Base-by-base conservation (phyloP, 1,140 invertebrate species). In the Aphelinus atriplicis region DNA sequence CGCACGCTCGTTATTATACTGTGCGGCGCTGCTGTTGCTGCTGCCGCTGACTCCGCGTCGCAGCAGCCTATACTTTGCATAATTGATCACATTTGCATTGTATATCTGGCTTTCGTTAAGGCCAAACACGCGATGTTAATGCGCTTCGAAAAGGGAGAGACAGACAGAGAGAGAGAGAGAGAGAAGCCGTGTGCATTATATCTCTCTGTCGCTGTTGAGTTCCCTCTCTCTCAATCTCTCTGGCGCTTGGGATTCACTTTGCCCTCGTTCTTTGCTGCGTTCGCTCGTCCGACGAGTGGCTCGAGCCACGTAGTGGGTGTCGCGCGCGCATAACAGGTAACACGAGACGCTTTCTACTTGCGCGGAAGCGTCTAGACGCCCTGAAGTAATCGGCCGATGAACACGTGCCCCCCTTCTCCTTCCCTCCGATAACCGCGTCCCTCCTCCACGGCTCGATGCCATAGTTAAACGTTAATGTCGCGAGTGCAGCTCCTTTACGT, bases 51-150 rank as follows among this genome's bases (percentile, higher is more conserved):
- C 47, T 68, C 26, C 9, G 57, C 56, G 45, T 4, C 7, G 61
- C 9, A 63, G 51, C 5, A 51, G 4, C 50, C 45, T 75, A 56
- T 60, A 70, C 67, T 75, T 75, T 75, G 67, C 66, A 75, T 75
- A 75, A 75, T 75, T 65, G 73, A 75, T 75, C 73, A 47, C 67
- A 75, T 75, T 75, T 75, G 55, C 73, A 75, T 75, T 75, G 67
- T 57, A 63, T 68, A 55, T 74, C 57, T 73, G 48, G 51, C 55
- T 69, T 68, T 74, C 65, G 58, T 68, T 68, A 74, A 74, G 55
- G 7, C 3, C 47, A 42, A 57, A 63, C 58, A 74, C 72, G 72
- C 65, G 53, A 74, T 68, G 65, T 74, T 57, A 69, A 68, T 68
- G 48, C 42, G 47, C 47, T 46, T 46, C 7, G 6, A 9, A 9